Evolutionary conservation across 2,797 vertebrate genomes (phyloP), one percentile per base, ranked within the genome.

Genomic region (Eulemur rubriventer): DNA sequence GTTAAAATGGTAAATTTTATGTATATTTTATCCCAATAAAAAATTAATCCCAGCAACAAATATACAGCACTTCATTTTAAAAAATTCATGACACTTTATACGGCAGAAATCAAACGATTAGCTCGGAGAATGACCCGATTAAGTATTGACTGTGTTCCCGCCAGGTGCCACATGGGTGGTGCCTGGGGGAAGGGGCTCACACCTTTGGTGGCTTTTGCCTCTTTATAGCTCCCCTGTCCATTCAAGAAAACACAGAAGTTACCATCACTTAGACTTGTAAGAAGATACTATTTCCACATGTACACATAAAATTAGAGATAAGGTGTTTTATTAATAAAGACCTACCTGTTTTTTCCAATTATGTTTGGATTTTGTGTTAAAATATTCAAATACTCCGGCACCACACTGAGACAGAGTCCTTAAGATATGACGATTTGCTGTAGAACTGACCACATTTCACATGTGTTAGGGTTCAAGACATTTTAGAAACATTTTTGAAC

Each of bases 371-470:
- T 99, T 99, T 28, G 97, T 96, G 97, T 99, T 99, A 67, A 99
- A 99, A 98, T 99, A 99, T 93, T 99, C 99, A 98, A 98, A 99
- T 30, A 98, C 98, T 98, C 99, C 99, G 41, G 99, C 99, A 78
- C 99, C 99, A 20, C 98, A 98, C 33, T 99, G 99, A 75, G 99
- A 99, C 98, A 99, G 97, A 41, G 98, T 98, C 98, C 99, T 98
- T 90, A 99, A 98, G 98, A 99, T 98, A 96, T 99, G 99, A 41
- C 98, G 98, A 98, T 99, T 99, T 98, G 99, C 99, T 97, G 99
- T 99, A 1, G 98, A 90, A 97, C 99, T 99, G 97, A 98, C 41
- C 90, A 93, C 72, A 98, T 94, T 88, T 95, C 63, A 90, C 17
- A 70, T 3, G 18, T 41, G 93, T 94, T 90, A 94, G n/a, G 89